A percentile compares a stretch with the other conserved stretches of the same genome.
Conservation (phyloP, 2,888 invertebrate genomes). For the Sphaerophoria taeniata region DNA sequence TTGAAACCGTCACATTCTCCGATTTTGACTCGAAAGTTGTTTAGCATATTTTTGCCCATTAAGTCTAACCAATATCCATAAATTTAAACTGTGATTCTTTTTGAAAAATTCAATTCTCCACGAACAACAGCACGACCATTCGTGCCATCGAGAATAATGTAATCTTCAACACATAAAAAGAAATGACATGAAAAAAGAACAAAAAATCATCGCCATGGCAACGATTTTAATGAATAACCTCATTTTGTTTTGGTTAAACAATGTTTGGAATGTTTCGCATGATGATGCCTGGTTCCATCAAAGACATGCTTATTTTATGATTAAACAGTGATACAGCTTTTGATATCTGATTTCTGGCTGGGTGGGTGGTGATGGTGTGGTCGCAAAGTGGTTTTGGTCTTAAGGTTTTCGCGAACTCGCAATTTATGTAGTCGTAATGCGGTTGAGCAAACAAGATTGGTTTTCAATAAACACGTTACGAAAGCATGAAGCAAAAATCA, state of each 20-base stretch:
- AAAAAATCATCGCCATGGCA: conserved; percentile 29
- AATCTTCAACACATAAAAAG: conserved; percentile 39
- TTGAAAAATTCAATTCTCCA: conserved; percentile 24
- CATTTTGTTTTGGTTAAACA: conserved; percentile 34
- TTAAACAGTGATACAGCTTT: conserved; percentile 26
- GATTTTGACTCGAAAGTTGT: conserved; percentile 9
- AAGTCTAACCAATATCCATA: conserved; percentile 42
- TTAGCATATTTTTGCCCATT: conserved; percentile 41
- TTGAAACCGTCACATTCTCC: background rate
- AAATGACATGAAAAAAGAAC: conserved; percentile 17
- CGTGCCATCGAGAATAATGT: conserved; percentile 24
- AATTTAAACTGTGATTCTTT: conserved; percentile 39
- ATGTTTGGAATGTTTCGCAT: conserved; percentile 10
- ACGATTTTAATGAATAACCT: conserved; percentile 29
- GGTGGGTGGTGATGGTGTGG: background rate
- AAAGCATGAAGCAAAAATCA: too few relatives aligned
- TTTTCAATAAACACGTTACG: too few relatives aligned
- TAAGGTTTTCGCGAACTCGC: too few relatives aligned
- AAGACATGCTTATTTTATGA: conserved; percentile 2
- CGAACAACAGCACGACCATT: background rate
- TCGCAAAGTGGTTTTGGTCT: too few relatives aligned
- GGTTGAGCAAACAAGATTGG: background rate
- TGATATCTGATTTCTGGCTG: conserved; percentile 15
- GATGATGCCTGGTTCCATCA: conserved; percentile 2
- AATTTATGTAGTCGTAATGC: background rate